Conservation (phyloP, 1,140 invertebrate genomes). For the Apolygus lucorum region DNA sequence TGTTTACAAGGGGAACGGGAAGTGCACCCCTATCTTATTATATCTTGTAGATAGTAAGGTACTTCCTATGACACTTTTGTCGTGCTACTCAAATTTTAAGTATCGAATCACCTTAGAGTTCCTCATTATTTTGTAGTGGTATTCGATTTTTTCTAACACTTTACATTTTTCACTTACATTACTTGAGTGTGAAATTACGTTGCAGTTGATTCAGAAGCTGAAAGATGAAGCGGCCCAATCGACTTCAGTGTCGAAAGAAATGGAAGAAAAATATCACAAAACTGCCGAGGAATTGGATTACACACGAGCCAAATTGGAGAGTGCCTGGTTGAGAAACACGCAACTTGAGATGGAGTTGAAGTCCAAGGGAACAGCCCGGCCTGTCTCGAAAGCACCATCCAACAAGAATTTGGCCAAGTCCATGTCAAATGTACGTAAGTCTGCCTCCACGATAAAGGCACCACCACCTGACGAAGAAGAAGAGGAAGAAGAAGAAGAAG, state of each 20-base stretch:
- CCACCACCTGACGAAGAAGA: slow-evolving; percentile 28
- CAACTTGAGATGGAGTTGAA: slow-evolving; percentile 56
- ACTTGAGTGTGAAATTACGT: too few species aligned
- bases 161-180: too few species aligned
- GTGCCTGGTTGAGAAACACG: slow-evolving; percentile 62
- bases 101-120: neutral
- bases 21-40: too few species aligned
- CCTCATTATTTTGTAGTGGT: slow-evolving; percentile 1
- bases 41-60: too few species aligned
- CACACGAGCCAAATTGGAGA: slow-evolving; percentile 65
- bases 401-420: slow-evolving; percentile 33
- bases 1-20: too few species aligned
- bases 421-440: slow-evolving; percentile 26
- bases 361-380: slow-evolving; percentile 32
- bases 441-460: slow-evolving; percentile 17
- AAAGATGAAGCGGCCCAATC: slow-evolving; percentile 66
- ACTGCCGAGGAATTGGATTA: slow-evolving; percentile 65
- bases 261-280: slow-evolving; percentile 66
- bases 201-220: slow-evolving; percentile 42
- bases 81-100: too few species aligned
- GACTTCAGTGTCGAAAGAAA: slow-evolving; percentile 64
- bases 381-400: slow-evolving; percentile 33
- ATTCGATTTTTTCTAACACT: too few species aligned
- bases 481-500: slow-evolving; percentile 28
- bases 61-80: too few species aligned